Percentiles rank a stretch among this genome's conserved stretches.
Conservation (phyloP, 2,888 invertebrate genomes). For the Himalopsyche tibetana region DNA sequence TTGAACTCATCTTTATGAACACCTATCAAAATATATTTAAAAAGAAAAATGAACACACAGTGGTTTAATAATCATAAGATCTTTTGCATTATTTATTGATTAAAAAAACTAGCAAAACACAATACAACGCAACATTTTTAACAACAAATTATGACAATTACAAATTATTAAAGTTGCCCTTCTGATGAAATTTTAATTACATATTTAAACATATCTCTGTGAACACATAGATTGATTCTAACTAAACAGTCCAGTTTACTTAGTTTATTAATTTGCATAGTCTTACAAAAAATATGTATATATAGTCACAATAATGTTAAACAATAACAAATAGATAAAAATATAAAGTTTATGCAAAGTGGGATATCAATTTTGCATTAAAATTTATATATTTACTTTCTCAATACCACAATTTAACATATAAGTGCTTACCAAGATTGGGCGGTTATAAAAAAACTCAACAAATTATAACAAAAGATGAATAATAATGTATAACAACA, state of each 20-base stretch:
- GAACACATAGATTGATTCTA: conserved; percentile 24
- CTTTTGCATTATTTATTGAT: conserved; percentile 34
- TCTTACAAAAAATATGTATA: neutral
- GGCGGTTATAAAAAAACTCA: neutral
- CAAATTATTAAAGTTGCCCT: conserved; percentile 15
- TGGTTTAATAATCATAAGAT: conserved; percentile 30
- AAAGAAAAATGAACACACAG: conserved; percentile 17
- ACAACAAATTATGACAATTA: neutral
- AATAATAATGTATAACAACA: neutral
- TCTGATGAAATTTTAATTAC: conserved; percentile 14
- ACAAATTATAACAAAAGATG: neutral
- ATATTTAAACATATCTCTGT: conserved; percentile 1
- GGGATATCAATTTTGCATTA: neutral
- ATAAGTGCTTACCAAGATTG: neutral
- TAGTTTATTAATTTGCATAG: neutral
- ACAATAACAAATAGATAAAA: conserved; percentile 12
- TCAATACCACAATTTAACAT: neutral
- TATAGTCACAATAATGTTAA: conserved; percentile 23
- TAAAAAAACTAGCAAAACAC: conserved; percentile 11
- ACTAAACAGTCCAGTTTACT: conserved; percentile 16
- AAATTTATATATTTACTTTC: neutral
- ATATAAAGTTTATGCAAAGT: neutral
- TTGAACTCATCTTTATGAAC: conserved; percentile 14
- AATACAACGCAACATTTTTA: conserved; percentile 2
- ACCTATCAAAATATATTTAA: conserved; percentile 25